Base-by-base conservation (phyloP, 2,797 vertebrate species). In the Cheirogaleus major region DNA sequence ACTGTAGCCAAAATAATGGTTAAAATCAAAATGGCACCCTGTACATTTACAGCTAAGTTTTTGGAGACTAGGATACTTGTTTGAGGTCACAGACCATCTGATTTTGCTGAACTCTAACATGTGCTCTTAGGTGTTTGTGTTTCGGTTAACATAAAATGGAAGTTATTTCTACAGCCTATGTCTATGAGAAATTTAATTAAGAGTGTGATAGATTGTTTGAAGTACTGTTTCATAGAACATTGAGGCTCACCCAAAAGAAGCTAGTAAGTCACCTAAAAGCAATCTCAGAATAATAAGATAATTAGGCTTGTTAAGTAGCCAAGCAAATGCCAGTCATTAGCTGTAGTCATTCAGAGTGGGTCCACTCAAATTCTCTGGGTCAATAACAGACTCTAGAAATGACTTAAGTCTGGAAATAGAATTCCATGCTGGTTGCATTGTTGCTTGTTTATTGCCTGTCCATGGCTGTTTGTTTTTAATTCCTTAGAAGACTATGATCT, bases 141-240 rank as follows among this genome's bases (percentile, higher is more conserved):
- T 89, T 17, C 17, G 57, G 13, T 89, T 95, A 83, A 63, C 45
- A 43, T 82, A 55, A 63, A 85, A 61, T 59, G 18, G 48, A 91
- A 72, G 25, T 76, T 82, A 90, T 61, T 88, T 78, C 14, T 55
- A 61, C 14, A 89, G 61, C 90, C 17, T 7, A 12, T 65, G 4
- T 63, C 87, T 93, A 38, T 70, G 84, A 88, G 55, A 94, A 83
- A 80, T 75, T 91, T 80, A 69, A 63, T 93, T 93, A 91, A 83
- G 35, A 63, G 22, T 89, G 13, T 69, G 73, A 85, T 85, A 79
- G 27, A 73, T 67, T 78, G 15, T 48, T 91, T 35, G 10, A 90
- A 91, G 76, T 30, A 76, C 57, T 73, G 18, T 88, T 65, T 73
- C 35, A 9, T 67, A 87, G 65, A 70, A 80, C 38, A 43, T 32